These are phyloP conservation scores for Machimus atricapillus DNA, from an alignment of 2,888 invertebrate species.

Conservation along the genomic window DNA sequence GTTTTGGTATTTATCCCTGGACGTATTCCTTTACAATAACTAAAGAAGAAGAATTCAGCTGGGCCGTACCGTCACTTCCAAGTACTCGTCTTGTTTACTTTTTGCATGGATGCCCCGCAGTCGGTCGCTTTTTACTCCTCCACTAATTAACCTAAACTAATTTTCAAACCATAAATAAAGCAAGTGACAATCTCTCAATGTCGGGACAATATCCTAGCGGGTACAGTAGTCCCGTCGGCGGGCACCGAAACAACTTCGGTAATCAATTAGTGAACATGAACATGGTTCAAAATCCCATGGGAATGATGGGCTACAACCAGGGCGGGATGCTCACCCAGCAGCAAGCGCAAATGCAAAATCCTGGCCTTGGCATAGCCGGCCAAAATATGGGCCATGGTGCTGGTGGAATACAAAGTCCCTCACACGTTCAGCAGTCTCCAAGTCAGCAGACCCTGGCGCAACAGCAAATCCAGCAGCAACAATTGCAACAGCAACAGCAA, in stretches of 20 bases:
- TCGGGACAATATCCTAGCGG: conserved; percentile 55
- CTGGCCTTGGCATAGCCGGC: conserved; percentile 38
- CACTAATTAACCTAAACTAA: neutral
- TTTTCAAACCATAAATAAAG: neutral
- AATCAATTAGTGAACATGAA: conserved; percentile 52
- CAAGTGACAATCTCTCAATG: conserved; percentile 48
- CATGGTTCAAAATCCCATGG: conserved; percentile 50
- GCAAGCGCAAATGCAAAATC: conserved; percentile 49
- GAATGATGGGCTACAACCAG: conserved; percentile 51
- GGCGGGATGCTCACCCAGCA: conserved; percentile 48
- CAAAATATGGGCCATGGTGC: conserved; percentile 48
- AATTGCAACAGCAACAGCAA: conserved; percentile 47
- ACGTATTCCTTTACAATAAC: neutral
- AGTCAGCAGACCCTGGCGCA: conserved; percentile 46
- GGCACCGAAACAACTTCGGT: conserved; percentile 53
- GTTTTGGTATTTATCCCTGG: neutral
- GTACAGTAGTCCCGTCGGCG: conserved; percentile 53
- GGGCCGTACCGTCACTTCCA: neutral
- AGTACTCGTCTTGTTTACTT: neutral
- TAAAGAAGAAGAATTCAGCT: neutral
- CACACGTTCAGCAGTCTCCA: conserved; percentile 48
- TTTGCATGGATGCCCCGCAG: neutral
- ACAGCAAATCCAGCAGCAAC: conserved; percentile 49
- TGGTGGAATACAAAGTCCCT: conserved; percentile 50
- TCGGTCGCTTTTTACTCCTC: neutral